These are phyloP conservation scores for Glaucopsyche alexis DNA, from an alignment of 2,888 invertebrate species.

Conservation along the genomic window DNA sequence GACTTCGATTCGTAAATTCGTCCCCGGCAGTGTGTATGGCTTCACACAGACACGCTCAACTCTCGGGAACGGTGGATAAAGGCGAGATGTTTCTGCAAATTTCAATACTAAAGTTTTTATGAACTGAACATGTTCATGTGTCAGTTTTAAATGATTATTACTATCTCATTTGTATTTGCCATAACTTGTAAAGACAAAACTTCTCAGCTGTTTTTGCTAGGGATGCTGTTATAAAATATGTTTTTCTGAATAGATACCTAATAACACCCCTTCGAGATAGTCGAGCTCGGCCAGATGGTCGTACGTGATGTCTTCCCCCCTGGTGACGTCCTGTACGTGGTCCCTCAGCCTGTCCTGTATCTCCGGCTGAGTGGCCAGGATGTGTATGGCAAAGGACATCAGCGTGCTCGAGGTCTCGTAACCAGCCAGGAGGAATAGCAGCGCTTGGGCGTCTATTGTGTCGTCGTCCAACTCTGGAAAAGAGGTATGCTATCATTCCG, in stretches of 20 bases:
- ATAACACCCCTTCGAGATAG: slow-evolving; percentile 64
- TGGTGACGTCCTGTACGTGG: slow-evolving; percentile 58
- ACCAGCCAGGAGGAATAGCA: slow-evolving; percentile 81
- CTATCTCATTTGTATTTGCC: too few relatives aligned
- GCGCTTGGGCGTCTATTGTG: slow-evolving; percentile 77
- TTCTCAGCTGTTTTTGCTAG: too few relatives aligned
- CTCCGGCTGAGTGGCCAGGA: slow-evolving; percentile 70
- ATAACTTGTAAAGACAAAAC: too few relatives aligned
- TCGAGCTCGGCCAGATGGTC: slow-evolving; percentile 58
- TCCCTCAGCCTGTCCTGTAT: slow-evolving; percentile 68
- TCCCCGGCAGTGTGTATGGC: slow-evolving; percentile 73
- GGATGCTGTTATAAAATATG: too few relatives aligned
- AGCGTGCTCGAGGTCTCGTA: slow-evolving; percentile 81
- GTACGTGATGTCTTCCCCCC: slow-evolving; percentile 56
- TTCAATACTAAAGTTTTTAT: too few relatives aligned
- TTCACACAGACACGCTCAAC: slow-evolving; percentile 78
- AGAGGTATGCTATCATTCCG: not conserved
- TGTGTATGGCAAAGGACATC: slow-evolving; percentile 77
- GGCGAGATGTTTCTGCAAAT: slow-evolving; percentile 76
- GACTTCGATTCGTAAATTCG: slow-evolving; percentile 61
- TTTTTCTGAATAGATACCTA: slow-evolving; percentile 47
- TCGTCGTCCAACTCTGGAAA: slow-evolving; percentile 70
- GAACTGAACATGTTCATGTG: not conserved
- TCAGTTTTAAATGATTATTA: too few relatives aligned
- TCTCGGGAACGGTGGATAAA: slow-evolving; percentile 78